These are phyloP conservation scores for Caenorhabditis japonica DNA, from an alignment of 2,888 invertebrate species.

Conservation along the genomic window DNA sequence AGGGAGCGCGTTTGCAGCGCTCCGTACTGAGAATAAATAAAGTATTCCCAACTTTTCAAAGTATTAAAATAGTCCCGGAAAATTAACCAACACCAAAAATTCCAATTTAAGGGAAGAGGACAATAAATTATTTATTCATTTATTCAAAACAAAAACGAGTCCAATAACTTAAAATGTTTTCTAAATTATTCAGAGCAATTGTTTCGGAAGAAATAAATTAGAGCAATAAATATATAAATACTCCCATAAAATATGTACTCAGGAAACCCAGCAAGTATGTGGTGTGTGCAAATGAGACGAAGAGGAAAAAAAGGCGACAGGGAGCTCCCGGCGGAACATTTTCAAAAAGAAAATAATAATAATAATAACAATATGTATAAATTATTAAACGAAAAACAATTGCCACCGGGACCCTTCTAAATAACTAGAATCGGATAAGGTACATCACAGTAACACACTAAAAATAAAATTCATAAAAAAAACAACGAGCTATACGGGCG, in stretches of 20 bases:
- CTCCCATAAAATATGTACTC: slow-evolving; percentile 45
- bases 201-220: slow-evolving; percentile 21
- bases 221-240: slow-evolving; percentile 25
- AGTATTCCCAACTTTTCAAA: too few relatives aligned
- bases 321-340: slow-evolving; percentile 33
- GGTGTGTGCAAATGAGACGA: slow-evolving; percentile 11
- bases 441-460: slow-evolving; percentile 39
- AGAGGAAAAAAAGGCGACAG: not conserved
- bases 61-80: not conserved
- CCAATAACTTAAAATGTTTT: slow-evolving; percentile 1
- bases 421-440: slow-evolving; percentile 43
- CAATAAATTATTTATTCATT: slow-evolving; percentile 48
- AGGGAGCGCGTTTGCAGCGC: too few relatives aligned
- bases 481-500: slow-evolving; percentile 7
- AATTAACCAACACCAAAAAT: slow-evolving; percentile 25
- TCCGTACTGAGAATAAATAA: too few relatives aligned
- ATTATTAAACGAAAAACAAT: slow-evolving; percentile 13
- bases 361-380: slow-evolving; percentile 1
- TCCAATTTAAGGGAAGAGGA: too few relatives aligned
- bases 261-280: slow-evolving; percentile 18
- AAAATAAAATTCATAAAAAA: slow-evolving; percentile 13
- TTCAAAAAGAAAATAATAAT: slow-evolving; percentile 3
- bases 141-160: not conserved
- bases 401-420: slow-evolving; percentile 17
- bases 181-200: slow-evolving; percentile 13